Evolutionary conservation across 2,113 vertebrate species (phyloP), one percentile per base, ranked within the genome.

Genomic region (Asarcornis scutulata): DNA sequence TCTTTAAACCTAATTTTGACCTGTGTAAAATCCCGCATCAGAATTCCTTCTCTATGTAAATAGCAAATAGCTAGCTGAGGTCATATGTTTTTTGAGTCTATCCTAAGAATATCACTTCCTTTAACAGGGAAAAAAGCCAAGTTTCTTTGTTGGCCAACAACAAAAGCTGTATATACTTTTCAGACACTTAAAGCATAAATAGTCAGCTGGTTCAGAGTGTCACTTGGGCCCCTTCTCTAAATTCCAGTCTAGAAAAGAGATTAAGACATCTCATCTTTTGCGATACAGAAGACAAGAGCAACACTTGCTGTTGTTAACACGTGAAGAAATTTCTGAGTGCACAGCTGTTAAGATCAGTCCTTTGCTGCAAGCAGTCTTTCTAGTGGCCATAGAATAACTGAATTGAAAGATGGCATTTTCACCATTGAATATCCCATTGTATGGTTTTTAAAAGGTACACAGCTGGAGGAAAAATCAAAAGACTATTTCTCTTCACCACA

Each of bases 61-160:
- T 7, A 71, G 55, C 76, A 94, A 93, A 88, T 62, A 87, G 23
- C 12, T 79, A 79, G 68, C 29, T 94, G 40, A 84, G 23, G 60
- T 86, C 80, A 59, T 84, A 93, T 77, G 86, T 79, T 58, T 86
- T 86, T 73, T 88, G 79, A 96, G 67, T 86, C 75, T 82, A 76
- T 59, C 66, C 79, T 72, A 62, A 87, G 48, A 78, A 76, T 87
- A 81, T 44, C 18, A 64, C 55, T 82, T 91, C 25, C 50, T 74
- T 76, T 29, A 79, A 82, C 2, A 56, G 13, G 12, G 32, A 86
- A n/a, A 88, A 72, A 86, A 77, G 32, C 16, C 34, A 67, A 44
- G 40, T 88, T 90, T 89, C 34, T 68, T 68, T 80, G 31, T 46
- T 82, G n/a, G 34, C 6, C 48, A 86, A 5, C 9, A 1, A 67